Base-by-base conservation (phyloP, 2,888 invertebrate species). In the Eupithecia insigniata region DNA sequence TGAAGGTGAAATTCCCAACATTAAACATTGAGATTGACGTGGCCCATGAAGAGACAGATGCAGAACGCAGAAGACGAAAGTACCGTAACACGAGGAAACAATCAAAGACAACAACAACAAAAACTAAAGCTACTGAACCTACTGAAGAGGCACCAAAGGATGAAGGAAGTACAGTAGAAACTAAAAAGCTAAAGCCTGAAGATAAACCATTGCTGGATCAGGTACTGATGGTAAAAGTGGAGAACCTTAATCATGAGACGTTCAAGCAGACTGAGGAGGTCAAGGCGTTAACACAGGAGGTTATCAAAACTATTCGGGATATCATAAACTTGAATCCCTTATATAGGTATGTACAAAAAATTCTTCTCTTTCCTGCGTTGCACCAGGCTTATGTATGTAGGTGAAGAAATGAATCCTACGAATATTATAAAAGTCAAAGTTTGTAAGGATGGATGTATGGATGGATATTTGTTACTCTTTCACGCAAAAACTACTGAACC, bases 321-420 rank as follows among this genome's bases (percentile, higher is more conserved):
- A 99, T 99, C 73, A 99, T 99, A 76, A 98, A 98, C 79, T 95
- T 99, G 95, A 99, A 99, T 95, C 99, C 99, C 0, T 92, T 99
- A 73, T 99, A 99, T 87, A 95, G 96, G 96, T 95, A 64, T 64
- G 64, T 64, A 26, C n/a, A 5, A 60, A 30, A 8, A 2, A 28
- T 60, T 60, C 16, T 60, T 30, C 1, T 12, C 0, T 10, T 1
- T 12, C 36, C 2, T 36, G 36, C 12, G 12, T 1, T 39, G 16
- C 16, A 39, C 16, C 1, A 5, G 2, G 39, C 14, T 39, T 39
- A 39, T 16, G 39, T 16, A 16, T 39, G 16, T 39, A 39, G 36
- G 36, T 32, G 6, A 32, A 32, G 0, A 32, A 0, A 32, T 5
- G n/a, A n/a, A 7, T 32, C 32, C 6, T 32, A 6, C 7, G 32